Evolutionary conservation across 2,888 invertebrate species (phyloP).

Genomic region (Drosophila anomelani): DNA sequence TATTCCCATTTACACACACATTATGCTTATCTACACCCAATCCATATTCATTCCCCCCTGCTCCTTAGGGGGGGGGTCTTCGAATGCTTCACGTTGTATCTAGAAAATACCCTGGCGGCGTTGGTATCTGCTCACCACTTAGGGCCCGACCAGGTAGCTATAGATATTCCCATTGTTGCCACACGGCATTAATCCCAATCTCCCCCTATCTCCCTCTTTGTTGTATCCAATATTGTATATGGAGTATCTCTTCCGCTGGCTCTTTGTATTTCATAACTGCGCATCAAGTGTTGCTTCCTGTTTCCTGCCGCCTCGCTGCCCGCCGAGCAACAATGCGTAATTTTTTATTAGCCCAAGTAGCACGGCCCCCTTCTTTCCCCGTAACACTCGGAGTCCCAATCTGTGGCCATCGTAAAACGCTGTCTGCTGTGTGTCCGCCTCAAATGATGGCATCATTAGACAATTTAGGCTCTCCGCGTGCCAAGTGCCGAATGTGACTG

Average conservation of each 20-base stretch:
- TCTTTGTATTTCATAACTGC: slow-evolving; percentile 64
- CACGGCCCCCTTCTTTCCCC: background rate
- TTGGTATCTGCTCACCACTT: slow-evolving; percentile 34
- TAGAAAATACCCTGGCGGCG: slow-evolving; percentile 16
- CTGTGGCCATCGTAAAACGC: slow-evolving; percentile 42
- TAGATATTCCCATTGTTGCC: slow-evolving; percentile 42
- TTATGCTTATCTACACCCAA: slow-evolving; percentile 29
- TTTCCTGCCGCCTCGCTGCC: slow-evolving; percentile 39
- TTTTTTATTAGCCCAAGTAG: slow-evolving; percentile 67
- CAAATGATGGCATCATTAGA: slow-evolving; percentile 79
- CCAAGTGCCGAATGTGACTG: slow-evolving; percentile 26
- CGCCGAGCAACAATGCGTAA: slow-evolving; percentile 59
- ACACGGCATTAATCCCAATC: slow-evolving; percentile 35
- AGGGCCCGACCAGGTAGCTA: slow-evolving; percentile 30
- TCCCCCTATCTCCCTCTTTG: background rate
- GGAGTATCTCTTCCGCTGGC: slow-evolving; percentile 20
- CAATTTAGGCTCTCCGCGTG: slow-evolving; percentile 70
- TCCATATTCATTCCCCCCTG: slow-evolving; percentile 6
- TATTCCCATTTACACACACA: slow-evolving; percentile 21
- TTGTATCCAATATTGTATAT: slow-evolving; percentile 13
- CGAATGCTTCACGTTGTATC: background rate
- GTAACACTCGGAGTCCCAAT: slow-evolving; percentile 16
- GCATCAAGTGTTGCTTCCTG: slow-evolving; percentile 76
- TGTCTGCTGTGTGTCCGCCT: slow-evolving; percentile 46
- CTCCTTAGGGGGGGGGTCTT: background rate